Evolutionary conservation across 2,797 vertebrate species (phyloP).

Genomic region (Sebastes wilsoni): DNA sequence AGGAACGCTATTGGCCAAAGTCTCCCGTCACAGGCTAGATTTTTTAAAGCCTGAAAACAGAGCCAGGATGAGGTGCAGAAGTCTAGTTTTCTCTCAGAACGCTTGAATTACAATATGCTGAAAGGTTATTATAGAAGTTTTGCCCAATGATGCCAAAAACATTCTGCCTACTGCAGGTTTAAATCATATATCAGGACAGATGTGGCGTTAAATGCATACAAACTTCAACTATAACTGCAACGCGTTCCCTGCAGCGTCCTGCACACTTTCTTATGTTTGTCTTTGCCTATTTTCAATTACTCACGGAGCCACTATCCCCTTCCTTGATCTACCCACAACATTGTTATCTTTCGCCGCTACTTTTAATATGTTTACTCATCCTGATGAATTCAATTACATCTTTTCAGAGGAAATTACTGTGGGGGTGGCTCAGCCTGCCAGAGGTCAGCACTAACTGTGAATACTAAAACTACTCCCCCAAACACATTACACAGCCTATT

Average conservation of each 20-base stretch:
- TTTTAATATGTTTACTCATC: conserved; percentile 82
- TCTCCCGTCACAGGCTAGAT: no score
- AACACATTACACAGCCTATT: conserved; percentile 83
- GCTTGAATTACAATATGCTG: no score
- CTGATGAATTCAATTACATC: conserved; percentile 84
- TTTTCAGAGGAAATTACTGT: conserved; percentile 80
- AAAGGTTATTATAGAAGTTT: no score
- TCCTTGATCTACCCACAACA: conserved; percentile 76
- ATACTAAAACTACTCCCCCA: conserved; percentile 77
- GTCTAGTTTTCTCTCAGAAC: no score
- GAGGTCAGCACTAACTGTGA: conserved; percentile 80
- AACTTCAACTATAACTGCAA: conserved; percentile 3
- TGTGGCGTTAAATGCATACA: not conserved
- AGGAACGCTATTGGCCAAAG: no score
- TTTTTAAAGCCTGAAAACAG: no score
- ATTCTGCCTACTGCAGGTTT: no score
- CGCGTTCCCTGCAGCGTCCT: conserved; percentile 13
- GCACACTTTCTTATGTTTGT: conserved; percentile 63
- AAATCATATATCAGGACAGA: not conserved
- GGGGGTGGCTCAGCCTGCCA: conserved; percentile 70
- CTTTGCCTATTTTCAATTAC: conserved; percentile 79
- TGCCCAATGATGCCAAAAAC: no score
- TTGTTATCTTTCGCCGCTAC: conserved; percentile 77
- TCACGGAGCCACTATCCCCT: conserved; percentile 63
- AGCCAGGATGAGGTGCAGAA: no score